A percentile compares a stretch with the other conserved stretches of the same genome.
Conservation (phyloP, 2,888 invertebrate species). For the Orgyia antiqua region DNA sequence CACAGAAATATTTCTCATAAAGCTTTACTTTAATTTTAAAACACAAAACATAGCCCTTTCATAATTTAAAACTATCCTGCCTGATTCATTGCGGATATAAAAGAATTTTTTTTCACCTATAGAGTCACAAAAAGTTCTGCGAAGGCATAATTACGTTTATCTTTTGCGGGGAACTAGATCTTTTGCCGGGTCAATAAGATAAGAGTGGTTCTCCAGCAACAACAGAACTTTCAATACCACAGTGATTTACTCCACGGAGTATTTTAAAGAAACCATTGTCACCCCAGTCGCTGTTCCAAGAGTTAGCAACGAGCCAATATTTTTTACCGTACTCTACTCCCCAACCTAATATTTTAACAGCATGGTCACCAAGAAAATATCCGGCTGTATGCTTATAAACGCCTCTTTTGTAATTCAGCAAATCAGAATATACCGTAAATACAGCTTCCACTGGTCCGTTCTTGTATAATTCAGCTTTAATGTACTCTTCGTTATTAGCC, state of each 20-base stretch:
- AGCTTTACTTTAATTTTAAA: too few species aligned
- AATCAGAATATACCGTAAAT: slow-evolving; percentile 91
- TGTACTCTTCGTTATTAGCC: slow-evolving; percentile 79
- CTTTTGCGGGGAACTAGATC: too few species aligned
- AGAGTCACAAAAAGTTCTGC: too few species aligned
- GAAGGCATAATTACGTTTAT: too few species aligned
- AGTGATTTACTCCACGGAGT: slow-evolving; percentile 86
- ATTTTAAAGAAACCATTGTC: slow-evolving; percentile 93
- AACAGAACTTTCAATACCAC: slow-evolving; percentile 85
- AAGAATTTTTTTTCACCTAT: too few species aligned
- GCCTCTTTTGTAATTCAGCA: slow-evolving; percentile 90
- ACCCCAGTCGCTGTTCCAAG: slow-evolving; percentile 97
- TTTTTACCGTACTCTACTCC: slow-evolving; percentile 86
- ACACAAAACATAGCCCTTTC: too few species aligned
- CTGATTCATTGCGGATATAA: too few species aligned
- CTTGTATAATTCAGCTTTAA: slow-evolving; percentile 88
- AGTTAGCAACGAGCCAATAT: slow-evolving; percentile 95
- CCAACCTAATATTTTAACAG: slow-evolving; percentile 94
- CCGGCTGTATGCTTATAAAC: slow-evolving; percentile 83
- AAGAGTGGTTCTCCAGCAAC: slow-evolving; percentile 81
- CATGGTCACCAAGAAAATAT: slow-evolving; percentile 88
- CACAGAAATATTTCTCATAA: too few species aligned
- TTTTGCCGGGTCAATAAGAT: too few species aligned
- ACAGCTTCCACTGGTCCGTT: slow-evolving; percentile 95
- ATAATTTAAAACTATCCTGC: too few species aligned